A percentile compares a stretch with the other conserved stretches of the same genome.
Conservation (phyloP, 2,888 invertebrate genomes). For the Yponomeuta cagnagella region DNA sequence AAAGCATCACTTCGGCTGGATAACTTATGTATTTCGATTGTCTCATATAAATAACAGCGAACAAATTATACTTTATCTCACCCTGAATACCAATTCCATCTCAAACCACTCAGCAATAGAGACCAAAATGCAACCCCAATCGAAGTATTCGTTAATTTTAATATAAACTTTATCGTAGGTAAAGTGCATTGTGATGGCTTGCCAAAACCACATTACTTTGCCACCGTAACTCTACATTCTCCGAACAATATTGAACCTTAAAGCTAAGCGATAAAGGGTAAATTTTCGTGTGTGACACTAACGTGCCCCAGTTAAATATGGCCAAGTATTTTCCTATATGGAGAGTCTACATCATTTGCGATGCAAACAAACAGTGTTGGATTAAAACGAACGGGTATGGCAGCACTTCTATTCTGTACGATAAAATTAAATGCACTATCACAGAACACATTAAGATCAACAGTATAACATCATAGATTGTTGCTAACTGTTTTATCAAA, state of each 20-base stretch:
- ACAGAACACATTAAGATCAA: too few relatives aligned
- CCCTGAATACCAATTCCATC: neutral
- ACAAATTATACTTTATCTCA: neutral
- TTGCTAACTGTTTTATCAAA: too few relatives aligned
- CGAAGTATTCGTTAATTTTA: neutral
- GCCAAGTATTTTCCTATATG: constrained; percentile 42
- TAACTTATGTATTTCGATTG: neutral
- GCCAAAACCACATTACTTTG: neutral
- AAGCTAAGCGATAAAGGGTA: neutral
- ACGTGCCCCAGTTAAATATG: neutral
- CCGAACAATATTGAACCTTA: neutral
- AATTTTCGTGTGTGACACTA: neutral
- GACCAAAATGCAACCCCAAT: neutral
- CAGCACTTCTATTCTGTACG: too few relatives aligned
- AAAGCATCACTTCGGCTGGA: neutral
- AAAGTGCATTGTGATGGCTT: neutral
- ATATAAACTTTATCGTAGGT: neutral
- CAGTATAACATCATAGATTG: too few relatives aligned
- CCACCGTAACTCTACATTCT: neutral
- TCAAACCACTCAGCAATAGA: neutral
- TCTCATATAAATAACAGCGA: neutral
- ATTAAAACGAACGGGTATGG: neutral
- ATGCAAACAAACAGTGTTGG: constrained; percentile 24
- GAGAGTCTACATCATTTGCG: constrained; percentile 49
- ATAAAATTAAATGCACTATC: too few relatives aligned